Conservation (phyloP, 2,888 invertebrate genomes). For the Phengaris alcon region DNA sequence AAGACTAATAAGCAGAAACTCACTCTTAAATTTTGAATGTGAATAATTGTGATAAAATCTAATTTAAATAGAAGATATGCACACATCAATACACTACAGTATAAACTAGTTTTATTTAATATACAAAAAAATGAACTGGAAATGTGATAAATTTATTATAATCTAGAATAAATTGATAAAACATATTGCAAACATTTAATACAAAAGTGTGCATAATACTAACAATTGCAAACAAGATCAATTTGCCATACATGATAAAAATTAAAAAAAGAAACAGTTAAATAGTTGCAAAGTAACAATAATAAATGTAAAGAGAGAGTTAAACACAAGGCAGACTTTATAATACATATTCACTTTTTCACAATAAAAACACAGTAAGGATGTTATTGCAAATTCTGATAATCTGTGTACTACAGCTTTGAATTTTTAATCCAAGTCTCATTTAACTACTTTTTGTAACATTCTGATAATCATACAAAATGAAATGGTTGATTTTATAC, state of each 20-base stretch:
- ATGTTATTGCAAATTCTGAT: too few species aligned
- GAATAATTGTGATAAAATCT: constrained; percentile 11
- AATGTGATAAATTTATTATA: constrained; percentile 9
- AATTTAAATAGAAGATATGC: constrained; percentile 17
- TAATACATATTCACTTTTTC: neutral
- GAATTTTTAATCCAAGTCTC: too few species aligned
- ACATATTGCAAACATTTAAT: neutral
- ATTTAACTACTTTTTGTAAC: neutral
- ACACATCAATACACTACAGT: constrained; percentile 10
- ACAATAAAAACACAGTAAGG: too few species aligned
- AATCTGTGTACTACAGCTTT: too few species aligned
- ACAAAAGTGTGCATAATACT: constrained; percentile 26
- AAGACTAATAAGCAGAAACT: constrained; percentile 1
- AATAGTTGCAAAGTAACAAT: neutral
- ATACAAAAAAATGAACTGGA: constrained; percentile 8
- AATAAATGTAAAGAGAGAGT: neutral
- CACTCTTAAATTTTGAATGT: neutral
- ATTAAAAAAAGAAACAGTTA: neutral
- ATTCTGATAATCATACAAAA: neutral
- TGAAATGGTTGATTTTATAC: neutral
- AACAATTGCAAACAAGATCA: constrained; percentile 27
- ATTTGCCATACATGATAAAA: neutral
- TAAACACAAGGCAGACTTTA: neutral
- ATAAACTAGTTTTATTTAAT: constrained; percentile 18
- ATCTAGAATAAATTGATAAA: constrained; percentile 21